A percentile compares a stretch with the other conserved stretches of the same genome.
Evolutionary conservation across 2,113 vertebrate species (phyloP).

Genomic region (Hippocampus barbouri): DNA sequence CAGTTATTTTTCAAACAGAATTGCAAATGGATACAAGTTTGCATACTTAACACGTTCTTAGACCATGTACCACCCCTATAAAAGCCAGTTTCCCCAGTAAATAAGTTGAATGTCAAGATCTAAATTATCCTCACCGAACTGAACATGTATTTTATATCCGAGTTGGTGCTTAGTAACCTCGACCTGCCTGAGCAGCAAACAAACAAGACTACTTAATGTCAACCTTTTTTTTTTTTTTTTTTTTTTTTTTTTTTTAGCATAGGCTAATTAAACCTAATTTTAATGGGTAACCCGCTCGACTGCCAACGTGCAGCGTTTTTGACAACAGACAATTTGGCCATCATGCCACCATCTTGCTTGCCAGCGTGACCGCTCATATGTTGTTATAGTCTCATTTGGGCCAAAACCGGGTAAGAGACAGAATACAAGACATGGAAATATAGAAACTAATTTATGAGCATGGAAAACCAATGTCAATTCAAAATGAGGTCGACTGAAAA

Average conservation of each 20-base stretch:
- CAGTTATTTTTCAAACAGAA: no score
- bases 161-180: neutral
- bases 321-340: conserved; percentile 6
- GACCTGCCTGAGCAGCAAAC: conserved; percentile 2
- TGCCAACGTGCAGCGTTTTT: neutral
- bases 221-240: neutral
- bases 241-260: neutral
- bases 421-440: conserved; percentile 14
- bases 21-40: no score
- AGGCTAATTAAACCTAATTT: conserved; percentile 5
- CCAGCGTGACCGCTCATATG: neutral
- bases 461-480: conserved; percentile 12
- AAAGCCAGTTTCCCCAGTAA: neutral
- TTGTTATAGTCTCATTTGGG: conserved; percentile 3
- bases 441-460: neutral
- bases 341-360: neutral
- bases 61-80: neutral
- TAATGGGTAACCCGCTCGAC: neutral
- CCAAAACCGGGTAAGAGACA: neutral
- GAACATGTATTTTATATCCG: neutral
- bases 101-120: neutral
- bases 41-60: no score
- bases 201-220: neutral
- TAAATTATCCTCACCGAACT: neutral
- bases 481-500: neutral